phyloP scores from a whole-genome alignment of 2,888 invertebrate genomes.

The Galerucella nymphaeae region DNA sequence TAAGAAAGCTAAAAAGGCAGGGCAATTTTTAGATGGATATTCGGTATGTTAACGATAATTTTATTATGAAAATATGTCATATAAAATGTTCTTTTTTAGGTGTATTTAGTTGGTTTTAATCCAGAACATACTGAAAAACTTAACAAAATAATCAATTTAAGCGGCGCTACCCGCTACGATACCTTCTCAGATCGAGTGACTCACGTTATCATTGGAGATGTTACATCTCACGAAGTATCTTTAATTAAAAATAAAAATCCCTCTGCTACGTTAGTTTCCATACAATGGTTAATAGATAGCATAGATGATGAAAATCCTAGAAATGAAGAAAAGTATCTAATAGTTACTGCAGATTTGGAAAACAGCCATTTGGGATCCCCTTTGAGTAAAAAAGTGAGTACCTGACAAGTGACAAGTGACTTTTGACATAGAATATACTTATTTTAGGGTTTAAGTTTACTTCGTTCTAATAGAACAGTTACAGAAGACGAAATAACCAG shows the following conservation, averaged over 20 bases:
- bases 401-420: background rate
- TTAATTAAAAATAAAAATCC: constrained; percentile 51
- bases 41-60: constrained; percentile 61
- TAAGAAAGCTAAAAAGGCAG: constrained; percentile 76
- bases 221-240: constrained; percentile 66
- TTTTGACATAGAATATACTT: background rate
- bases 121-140: constrained; percentile 74
- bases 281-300: constrained; percentile 83
- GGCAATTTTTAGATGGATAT: constrained; percentile 89
- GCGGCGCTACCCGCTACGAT: constrained; percentile 86
- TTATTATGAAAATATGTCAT: background rate
- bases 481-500: constrained; percentile 47
- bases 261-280: constrained; percentile 69
- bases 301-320: constrained; percentile 72
- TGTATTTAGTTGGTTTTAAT: constrained; percentile 78
- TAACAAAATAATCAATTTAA: constrained; percentile 76
- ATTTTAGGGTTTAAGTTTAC: constrained; percentile 58
- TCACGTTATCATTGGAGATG: constrained; percentile 81
- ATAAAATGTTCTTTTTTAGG: constrained; percentile 63
- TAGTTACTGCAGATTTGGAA: constrained; percentile 44
- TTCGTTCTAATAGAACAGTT: constrained; percentile 51
- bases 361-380: constrained; percentile 65
- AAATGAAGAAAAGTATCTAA: constrained; percentile 66
- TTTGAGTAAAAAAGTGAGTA: constrained; percentile 69
- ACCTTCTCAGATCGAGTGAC: constrained; percentile 81